Evolutionary conservation across 2,888 invertebrate species (phyloP).

Genomic region (Cosmia trapezina): DNA sequence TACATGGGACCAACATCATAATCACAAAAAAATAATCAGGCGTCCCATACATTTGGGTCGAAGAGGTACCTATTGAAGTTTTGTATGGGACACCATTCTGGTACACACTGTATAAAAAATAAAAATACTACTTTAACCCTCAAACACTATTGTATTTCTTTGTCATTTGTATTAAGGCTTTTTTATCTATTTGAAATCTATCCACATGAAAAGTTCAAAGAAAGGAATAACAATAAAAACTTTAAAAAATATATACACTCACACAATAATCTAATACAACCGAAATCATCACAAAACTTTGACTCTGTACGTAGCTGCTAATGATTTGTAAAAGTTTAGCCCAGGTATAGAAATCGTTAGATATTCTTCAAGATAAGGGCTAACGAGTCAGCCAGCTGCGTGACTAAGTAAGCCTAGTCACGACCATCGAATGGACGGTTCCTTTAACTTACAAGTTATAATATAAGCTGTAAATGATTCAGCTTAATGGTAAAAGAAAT

Average conservation of each 20-base stretch:
- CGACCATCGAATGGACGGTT: constrained; percentile 68
- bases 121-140: not conserved
- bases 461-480: constrained; percentile 64
- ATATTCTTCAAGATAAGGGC: constrained; percentile 74
- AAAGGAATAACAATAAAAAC: not conserved
- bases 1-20: too few species aligned
- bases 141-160: not conserved
- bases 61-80: too few species aligned
- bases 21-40: too few species aligned
- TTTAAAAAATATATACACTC: constrained; percentile 9
- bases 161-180: not conserved
- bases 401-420: constrained; percentile 86
- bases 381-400: constrained; percentile 78
- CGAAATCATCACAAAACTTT: constrained; percentile 57
- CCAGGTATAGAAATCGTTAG: constrained; percentile 66
- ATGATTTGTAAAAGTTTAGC: constrained; percentile 60
- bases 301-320: constrained; percentile 28
- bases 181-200: not conserved
- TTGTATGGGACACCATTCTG: too few species aligned
- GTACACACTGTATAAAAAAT: too few species aligned
- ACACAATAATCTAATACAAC: constrained; percentile 47
- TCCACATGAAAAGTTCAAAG: not conserved
- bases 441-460: constrained; percentile 54
- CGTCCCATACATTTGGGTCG: too few species aligned
- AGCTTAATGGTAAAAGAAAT: constrained; percentile 49